Evolutionary conservation across 2,888 invertebrate genomes (phyloP).

Genomic region (Zaprionus lineosus): DNA sequence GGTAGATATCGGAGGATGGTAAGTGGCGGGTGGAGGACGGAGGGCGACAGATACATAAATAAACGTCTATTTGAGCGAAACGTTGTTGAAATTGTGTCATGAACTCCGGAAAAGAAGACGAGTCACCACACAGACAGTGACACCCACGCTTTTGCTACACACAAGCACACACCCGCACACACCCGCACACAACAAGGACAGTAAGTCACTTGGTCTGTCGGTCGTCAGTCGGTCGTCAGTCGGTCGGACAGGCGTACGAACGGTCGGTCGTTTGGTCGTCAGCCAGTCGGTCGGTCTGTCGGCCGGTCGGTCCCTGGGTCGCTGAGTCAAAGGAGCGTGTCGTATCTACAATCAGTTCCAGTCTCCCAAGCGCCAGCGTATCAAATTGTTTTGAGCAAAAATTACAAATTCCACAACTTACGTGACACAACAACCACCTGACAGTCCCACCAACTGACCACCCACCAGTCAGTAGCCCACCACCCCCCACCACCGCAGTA

Average conservation of each 20-base stretch:
- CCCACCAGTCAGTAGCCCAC: background rate
- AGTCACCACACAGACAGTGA: slow-evolving; percentile 58
- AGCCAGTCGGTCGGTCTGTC: slow-evolving; percentile 8
- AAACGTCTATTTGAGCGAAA: slow-evolving; percentile 60
- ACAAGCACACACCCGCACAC: slow-evolving; percentile 1
- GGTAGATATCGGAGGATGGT: too few relatives aligned
- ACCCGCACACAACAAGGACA: slow-evolving; percentile 36
- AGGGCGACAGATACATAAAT: slow-evolving; percentile 44
- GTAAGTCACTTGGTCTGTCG: slow-evolving; percentile 21
- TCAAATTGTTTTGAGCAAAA: slow-evolving; percentile 66
- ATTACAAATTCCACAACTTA: slow-evolving; percentile 67
- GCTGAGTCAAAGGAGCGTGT: slow-evolving; percentile 75
- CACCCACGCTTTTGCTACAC: slow-evolving; percentile 16
- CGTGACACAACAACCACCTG: slow-evolving; percentile 36
- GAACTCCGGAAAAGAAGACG: slow-evolving; percentile 67
- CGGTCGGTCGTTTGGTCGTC: too few relatives aligned
- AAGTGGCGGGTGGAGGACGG: background rate
- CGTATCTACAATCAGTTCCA: slow-evolving; percentile 80
- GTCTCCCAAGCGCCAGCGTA: slow-evolving; percentile 53
- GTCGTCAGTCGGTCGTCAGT: too few relatives aligned
- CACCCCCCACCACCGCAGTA: background rate
- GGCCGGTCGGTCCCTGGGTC: slow-evolving; percentile 30
- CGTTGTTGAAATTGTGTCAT: slow-evolving; percentile 74
- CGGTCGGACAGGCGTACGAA: too few relatives aligned
- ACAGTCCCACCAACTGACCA: slow-evolving; percentile 16